Base-by-base conservation (phyloP, 2,888 invertebrate genomes). In the Melanotus villosus region DNA sequence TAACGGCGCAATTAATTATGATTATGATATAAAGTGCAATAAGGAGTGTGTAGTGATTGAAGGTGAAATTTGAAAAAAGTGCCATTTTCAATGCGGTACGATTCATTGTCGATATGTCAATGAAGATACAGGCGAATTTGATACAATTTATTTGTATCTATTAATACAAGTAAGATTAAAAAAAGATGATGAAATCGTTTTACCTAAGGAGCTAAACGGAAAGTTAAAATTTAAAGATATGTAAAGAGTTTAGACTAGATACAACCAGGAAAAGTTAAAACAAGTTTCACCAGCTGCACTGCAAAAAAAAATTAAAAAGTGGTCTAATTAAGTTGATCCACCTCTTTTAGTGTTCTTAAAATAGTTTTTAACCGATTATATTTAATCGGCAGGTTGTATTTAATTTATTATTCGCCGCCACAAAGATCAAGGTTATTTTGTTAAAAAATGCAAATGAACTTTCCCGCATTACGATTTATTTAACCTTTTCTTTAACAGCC, bases 371-470 rank as follows among this genome's bases (percentile, higher is more conserved):
- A 9, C 18, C 26, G n/a, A 52, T 52, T 52, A 50, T 52, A 18
- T n/a, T 21, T 30, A 12, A 32, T 23, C 16, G 7, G 26, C 23
- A n/a, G n/a, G n/a, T n/a, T n/a, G n/a, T n/a, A n/a, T 32, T 26
- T 6, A 18, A 7, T 52, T 30, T 14, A 30, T 30, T 52, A 32
- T 52, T 9, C 16, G 5, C 2, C 2, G 18, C 52, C 1, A 26
- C 32, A 52, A 50, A 52, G 52, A 52, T 52, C 52, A 52, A 52
- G 52, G 52, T 52, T 52, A 52, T 32, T 26, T 6, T 52, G 52
- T 18, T 10, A n/a, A n/a, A n/a, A n/a, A n/a, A n/a, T n/a, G n/a
- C n/a, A n/a, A n/a, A n/a, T n/a, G n/a, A n/a, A n/a, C n/a, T n/a
- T n/a, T n/a, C n/a, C n/a, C n/a, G n/a, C n/a, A n/a, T n/a, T n/a